phyloP scores from a whole-genome alignment of 2,888 invertebrate species.

The Megamerina dolium region DNA sequence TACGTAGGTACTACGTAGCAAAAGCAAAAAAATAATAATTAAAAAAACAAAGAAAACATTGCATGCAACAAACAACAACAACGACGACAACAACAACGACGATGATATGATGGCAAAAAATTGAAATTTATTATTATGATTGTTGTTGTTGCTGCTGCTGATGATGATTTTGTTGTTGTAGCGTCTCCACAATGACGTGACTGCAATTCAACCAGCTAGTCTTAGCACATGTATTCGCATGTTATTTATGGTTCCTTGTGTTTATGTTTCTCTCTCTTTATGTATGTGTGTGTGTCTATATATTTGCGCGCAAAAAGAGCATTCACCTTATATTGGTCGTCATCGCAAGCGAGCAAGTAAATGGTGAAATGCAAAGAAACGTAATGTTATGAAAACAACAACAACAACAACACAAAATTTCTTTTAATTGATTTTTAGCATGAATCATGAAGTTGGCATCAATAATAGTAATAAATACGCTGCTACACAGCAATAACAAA shows the following conservation, averaged over 20 bases:
- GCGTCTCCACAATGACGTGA: no score
- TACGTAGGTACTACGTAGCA: neutral
- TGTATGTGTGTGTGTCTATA: neutral
- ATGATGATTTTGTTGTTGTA: neutral
- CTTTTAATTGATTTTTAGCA: slow-evolving; percentile 5
- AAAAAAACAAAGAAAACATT: slow-evolving; percentile 15
- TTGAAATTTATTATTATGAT: no score
- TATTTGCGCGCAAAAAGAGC: neutral
- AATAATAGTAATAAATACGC: neutral
- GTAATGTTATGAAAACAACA: no score
- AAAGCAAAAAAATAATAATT: neutral
- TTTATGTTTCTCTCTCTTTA: neutral
- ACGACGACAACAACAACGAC: slow-evolving; percentile 2
- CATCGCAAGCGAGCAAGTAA: neutral
- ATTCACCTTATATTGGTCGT: slow-evolving; percentile 2
- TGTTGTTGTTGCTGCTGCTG: neutral
- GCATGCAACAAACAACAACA: slow-evolving; percentile 17
- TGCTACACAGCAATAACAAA: no score
- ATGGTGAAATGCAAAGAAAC: no score
- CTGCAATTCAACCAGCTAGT: no score
- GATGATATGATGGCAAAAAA: no score
- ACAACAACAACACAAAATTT: slow-evolving; percentile 1
- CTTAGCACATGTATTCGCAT: no score
- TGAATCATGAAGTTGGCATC: slow-evolving; percentile 3
- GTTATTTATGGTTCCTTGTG: no score